phyloP scores from a whole-genome alignment of 2,113 vertebrate genomes.

The Anarrhichthys ocellatus region DNA sequence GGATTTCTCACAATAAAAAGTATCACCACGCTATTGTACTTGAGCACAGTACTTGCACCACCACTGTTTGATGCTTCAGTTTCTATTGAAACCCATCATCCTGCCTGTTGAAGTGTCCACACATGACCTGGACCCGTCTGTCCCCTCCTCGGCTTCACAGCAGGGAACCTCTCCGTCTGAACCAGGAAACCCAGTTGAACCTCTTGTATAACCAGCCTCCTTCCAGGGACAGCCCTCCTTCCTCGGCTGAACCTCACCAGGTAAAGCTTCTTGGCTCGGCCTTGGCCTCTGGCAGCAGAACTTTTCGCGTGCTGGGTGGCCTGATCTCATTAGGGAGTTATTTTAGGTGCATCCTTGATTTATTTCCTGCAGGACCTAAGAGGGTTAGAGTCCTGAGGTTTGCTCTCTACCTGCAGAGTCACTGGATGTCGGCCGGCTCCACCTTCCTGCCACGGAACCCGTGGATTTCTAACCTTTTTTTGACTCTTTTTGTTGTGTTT shows the following conservation, averaged over 20 bases:
- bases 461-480: background rate
- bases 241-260: background rate
- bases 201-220: slow-evolving; percentile 48
- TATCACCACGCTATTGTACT: background rate
- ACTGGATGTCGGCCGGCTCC: slow-evolving; percentile 28
- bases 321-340: slow-evolving; percentile 73
- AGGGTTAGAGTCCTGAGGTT: slow-evolving; percentile 67
- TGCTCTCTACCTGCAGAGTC: slow-evolving; percentile 40
- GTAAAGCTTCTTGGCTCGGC: slow-evolving; percentile 42
- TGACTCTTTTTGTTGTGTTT: background rate
- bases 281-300: slow-evolving; percentile 5
- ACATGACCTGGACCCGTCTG: background rate
- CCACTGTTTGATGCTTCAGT: no score
- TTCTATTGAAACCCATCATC: background rate
- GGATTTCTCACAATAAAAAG: background rate
- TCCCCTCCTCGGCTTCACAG: background rate
- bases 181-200: background rate
- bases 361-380: slow-evolving; percentile 57
- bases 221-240: background rate
- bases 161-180: background rate
- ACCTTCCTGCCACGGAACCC: background rate
- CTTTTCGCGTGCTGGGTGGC: background rate
- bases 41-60: background rate
- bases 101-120: background rate
- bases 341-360: slow-evolving; percentile 53